These are phyloP conservation scores for Leucoma salicis DNA, from an alignment of 2,888 invertebrate genomes.

Conservation along the genomic window DNA sequence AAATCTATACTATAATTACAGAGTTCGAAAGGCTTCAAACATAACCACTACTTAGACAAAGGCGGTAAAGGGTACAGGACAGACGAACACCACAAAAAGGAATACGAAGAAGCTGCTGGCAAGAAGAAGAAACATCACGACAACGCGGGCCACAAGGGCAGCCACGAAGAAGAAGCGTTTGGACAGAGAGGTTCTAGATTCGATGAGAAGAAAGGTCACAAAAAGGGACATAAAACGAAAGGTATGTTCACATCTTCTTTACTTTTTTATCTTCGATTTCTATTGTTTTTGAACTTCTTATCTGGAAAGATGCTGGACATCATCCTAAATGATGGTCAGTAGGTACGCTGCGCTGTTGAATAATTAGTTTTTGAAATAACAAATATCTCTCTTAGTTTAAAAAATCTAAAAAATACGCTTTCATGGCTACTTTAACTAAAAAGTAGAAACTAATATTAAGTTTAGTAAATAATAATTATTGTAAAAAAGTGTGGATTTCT, in stretches of 20 bases:
- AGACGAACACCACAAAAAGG: slow-evolving; percentile 81
- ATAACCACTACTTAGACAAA: slow-evolving; percentile 82
- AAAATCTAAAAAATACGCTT: too few relatives aligned
- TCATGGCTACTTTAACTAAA: too few relatives aligned
- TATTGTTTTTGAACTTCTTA: too few relatives aligned
- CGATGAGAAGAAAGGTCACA: slow-evolving; percentile 88
- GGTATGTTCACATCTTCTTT: slow-evolving; percentile 50
- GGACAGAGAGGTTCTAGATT: slow-evolving; percentile 86
- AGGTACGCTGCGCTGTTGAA: too few relatives aligned
- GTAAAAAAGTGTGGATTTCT: too few relatives aligned
- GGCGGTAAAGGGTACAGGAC: slow-evolving; percentile 82
- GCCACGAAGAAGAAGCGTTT: slow-evolving; percentile 85
- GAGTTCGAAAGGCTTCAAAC: slow-evolving; percentile 81
- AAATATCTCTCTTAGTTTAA: too few relatives aligned
- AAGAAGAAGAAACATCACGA: slow-evolving; percentile 85
- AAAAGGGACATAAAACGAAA: slow-evolving; percentile 89
- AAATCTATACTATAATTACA: slow-evolving; percentile 38
- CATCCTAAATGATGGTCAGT: too few relatives aligned
- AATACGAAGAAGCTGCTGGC: slow-evolving; percentile 84
- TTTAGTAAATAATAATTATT: too few relatives aligned
- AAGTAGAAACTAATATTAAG: too few relatives aligned
- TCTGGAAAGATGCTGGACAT: too few relatives aligned
- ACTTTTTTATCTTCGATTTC: background rate
- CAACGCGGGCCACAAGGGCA: slow-evolving; percentile 83
- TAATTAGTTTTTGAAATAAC: too few relatives aligned